Percentiles rank a stretch among this genome's conserved stretches.
phyloP scores from a whole-genome alignment of 2,888 invertebrate species.

The Sminthurides aquaticus region DNA sequence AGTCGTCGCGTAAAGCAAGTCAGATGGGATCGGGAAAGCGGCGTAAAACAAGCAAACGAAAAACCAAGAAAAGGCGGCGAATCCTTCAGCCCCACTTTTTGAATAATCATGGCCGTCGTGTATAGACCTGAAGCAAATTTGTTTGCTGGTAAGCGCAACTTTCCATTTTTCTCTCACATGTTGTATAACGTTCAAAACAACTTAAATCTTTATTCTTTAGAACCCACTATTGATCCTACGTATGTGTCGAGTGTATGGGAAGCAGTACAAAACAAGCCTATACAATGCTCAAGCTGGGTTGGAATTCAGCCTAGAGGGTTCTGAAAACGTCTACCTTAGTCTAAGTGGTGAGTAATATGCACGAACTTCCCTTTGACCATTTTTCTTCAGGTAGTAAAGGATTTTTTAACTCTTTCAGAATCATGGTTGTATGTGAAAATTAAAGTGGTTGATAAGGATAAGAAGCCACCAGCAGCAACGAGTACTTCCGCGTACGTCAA shows the following conservation, averaged over 20 bases:
- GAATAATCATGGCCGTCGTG: not conserved
- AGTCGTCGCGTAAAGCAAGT: not conserved
- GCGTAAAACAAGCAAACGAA: not conserved
- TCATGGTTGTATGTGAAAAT: not conserved
- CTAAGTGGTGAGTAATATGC: not conserved
- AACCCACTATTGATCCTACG: not conserved
- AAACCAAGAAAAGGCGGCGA: not conserved
- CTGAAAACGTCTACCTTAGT: not conserved
- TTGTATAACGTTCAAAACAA: not conserved
- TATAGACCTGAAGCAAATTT: not conserved
- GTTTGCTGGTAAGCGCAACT: not conserved
- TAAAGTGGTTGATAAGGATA: not conserved
- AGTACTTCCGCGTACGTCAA: not conserved
- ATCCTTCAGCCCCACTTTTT: not conserved
- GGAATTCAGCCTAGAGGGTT: not conserved
- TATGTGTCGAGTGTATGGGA: not conserved
- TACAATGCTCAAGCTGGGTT: conserved; percentile 1
- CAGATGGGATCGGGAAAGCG: not conserved
- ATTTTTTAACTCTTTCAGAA: not conserved
- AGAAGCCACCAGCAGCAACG: not conserved
- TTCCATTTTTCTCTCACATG: too few species aligned
- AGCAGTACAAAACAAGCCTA: not conserved
- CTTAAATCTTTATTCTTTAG: not conserved
- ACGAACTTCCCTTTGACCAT: not conserved
- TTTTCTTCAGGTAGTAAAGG: not conserved